Conservation (phyloP, 2,888 invertebrate genomes). For the Eupeodes latifasciatus region DNA sequence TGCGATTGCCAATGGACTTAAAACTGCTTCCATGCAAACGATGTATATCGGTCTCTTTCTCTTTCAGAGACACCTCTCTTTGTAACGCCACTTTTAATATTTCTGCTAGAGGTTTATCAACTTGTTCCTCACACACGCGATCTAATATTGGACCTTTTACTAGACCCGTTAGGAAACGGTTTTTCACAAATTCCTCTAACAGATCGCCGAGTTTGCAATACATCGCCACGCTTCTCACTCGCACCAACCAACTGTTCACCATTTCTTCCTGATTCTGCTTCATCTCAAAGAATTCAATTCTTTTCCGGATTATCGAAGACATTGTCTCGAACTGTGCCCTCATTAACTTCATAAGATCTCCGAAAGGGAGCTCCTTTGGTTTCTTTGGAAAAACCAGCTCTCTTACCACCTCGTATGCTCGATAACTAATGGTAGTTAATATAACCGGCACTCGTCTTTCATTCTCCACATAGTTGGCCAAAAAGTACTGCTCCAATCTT, state of each 20-base stretch:
- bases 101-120: background rate
- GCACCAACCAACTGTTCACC: constrained; percentile 23
- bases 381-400: constrained; percentile 35
- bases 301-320: constrained; percentile 10
- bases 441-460: constrained; percentile 3
- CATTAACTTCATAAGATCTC: constrained; percentile 10
- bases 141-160: constrained; percentile 25
- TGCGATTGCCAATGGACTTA: background rate
- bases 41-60: too few species aligned
- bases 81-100: background rate
- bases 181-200: constrained; percentile 21
- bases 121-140: constrained; percentile 15
- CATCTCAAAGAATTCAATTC: constrained; percentile 21
- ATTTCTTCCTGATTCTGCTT: constrained; percentile 10
- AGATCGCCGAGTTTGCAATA: constrained; percentile 24
- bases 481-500: background rate
- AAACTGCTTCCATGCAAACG: constrained; percentile 2
- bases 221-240: constrained; percentile 27
- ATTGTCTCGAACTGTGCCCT: constrained; percentile 12
- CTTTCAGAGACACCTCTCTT: too few species aligned
- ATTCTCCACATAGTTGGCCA: background rate
- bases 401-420: constrained; percentile 24
- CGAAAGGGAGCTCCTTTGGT: constrained; percentile 4
- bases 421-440: constrained; percentile 9
- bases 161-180: constrained; percentile 31